These are phyloP conservation scores for Harpagoxenus sublaevis DNA, from an alignment of 2,888 invertebrate genomes.

Conservation along the genomic window DNA sequence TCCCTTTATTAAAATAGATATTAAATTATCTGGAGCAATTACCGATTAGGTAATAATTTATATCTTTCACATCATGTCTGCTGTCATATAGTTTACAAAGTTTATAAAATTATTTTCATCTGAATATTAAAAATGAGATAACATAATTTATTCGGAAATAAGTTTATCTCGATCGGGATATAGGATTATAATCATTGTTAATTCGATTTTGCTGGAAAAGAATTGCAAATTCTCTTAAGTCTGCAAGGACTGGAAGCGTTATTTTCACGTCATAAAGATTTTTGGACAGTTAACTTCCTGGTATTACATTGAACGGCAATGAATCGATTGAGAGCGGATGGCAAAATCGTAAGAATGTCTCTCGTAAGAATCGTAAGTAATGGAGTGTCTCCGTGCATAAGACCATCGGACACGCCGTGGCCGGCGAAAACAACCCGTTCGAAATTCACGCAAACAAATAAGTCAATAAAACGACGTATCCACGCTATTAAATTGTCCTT, in stretches of 20 bases:
- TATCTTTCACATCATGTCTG: neutral
- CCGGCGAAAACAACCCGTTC: constrained; percentile 79
- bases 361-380: constrained; percentile 54
- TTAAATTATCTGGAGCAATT: neutral
- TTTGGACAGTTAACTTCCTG: neutral
- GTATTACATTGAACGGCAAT: constrained; percentile 11
- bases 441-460: constrained; percentile 79
- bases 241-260: neutral
- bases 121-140: neutral
- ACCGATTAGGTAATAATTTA: neutral
- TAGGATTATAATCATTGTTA: neutral
- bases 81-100: neutral
- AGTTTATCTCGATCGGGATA: neutral
- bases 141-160: neutral
- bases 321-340: constrained; percentile 36
- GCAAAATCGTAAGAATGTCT: constrained; percentile 61
- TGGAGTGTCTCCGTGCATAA: constrained; percentile 55
- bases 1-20: neutral
- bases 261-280: constrained; percentile 9
- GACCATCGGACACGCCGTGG: constrained; percentile 55
- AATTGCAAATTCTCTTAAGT: neutral
- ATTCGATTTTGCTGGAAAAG: neutral
- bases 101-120: neutral
- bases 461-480: constrained; percentile 78
- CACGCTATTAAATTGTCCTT: constrained; percentile 76